Percentiles rank a stretch among this genome's conserved stretches.
phyloP scores from a whole-genome alignment of 1,140 invertebrate genomes.

The Orius insidiosus region DNA sequence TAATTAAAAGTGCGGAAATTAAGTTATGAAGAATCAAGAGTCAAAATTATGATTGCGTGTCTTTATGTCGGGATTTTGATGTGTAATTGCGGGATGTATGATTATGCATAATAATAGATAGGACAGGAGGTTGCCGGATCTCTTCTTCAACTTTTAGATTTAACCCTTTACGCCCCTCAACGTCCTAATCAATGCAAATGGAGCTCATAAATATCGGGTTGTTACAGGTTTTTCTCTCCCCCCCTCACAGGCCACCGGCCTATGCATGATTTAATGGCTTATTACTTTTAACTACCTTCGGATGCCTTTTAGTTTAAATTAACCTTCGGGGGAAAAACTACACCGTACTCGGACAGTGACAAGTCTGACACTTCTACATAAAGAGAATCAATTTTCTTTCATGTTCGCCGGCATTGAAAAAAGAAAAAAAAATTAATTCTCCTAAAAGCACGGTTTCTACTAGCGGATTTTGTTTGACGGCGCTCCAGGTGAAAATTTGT shows the following conservation, averaged over 20 bases:
- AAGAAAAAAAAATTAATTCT: not conserved
- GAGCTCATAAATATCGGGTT: slow-evolving; percentile 8
- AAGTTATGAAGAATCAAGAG: no score
- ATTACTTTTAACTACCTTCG: slow-evolving; percentile 8
- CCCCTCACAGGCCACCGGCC: not conserved
- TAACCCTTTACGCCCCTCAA: slow-evolving; percentile 1
- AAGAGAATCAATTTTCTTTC: not conserved
- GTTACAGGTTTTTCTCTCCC: slow-evolving; percentile 6
- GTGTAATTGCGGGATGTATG: no score
- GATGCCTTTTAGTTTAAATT: slow-evolving; percentile 1
- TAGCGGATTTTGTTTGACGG: no score
- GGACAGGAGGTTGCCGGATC: no score
- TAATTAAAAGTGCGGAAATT: no score
- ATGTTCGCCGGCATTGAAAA: not conserved
- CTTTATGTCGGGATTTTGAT: no score
- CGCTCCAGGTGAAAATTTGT: no score
- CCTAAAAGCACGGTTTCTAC: no score
- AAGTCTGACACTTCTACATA: not conserved
- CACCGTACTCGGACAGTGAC: not conserved
- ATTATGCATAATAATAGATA: no score
- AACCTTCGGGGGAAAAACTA: not conserved
- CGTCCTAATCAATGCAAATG: slow-evolving; percentile 8
- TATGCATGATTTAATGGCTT: slow-evolving; percentile 7
- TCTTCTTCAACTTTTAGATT: slow-evolving; percentile 3
- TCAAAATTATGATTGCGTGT: no score